Base-by-base conservation (phyloP, 2,888 invertebrate genomes). In the Clistopyga incitator region DNA sequence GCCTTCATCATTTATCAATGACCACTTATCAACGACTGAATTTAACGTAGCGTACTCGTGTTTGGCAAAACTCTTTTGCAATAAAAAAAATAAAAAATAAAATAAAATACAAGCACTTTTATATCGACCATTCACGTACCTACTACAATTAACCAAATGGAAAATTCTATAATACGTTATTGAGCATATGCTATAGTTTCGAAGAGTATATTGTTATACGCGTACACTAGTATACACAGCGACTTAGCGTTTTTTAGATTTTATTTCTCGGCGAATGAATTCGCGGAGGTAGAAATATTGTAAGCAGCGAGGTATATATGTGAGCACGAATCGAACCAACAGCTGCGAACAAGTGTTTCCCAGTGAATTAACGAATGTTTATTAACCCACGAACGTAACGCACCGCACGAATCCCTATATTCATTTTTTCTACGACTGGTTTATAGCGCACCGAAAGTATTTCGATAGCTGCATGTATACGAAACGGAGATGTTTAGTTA, bases 131-230 rank as follows among this genome's bases (percentile, higher is more conserved):
- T 68, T 64, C 77, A 68, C 68, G 77, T 72, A 59, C 65, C 77
- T 80, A 64, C 77, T 54, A 74, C 52, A 54, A 84, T 78, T 81
- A 81, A 81, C 84, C 84, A 84, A 84, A 84, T 78, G 80, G 78
- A 74, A 61, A 77, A 56, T 74, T 80, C 67, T 80, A 68, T 74
- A 68, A 67, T 54, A 72, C 47, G 68, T 81, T 64, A 64, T 38
- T 54, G 61, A 82, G 65, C 78, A 72, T 77, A 74, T 54, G 52
- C 45, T n/a, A 84, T 78, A 78, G 78, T 78, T 70, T 80, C 67
- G 64, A 74, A 72, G 59, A 74, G 42, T 74, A 42, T 38, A 75
- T 23, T 38, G 71, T 23, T 47, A 74, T 54, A 68, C n/a, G 18
- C 59, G 59, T 67, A 80, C 56, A 56, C 10, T n/a, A 20, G 67